Evolutionary conservation across 2,113 vertebrate genomes (phyloP), one percentile per base, ranked within the genome.

Genomic region (Sinosuthora webbiana): DNA sequence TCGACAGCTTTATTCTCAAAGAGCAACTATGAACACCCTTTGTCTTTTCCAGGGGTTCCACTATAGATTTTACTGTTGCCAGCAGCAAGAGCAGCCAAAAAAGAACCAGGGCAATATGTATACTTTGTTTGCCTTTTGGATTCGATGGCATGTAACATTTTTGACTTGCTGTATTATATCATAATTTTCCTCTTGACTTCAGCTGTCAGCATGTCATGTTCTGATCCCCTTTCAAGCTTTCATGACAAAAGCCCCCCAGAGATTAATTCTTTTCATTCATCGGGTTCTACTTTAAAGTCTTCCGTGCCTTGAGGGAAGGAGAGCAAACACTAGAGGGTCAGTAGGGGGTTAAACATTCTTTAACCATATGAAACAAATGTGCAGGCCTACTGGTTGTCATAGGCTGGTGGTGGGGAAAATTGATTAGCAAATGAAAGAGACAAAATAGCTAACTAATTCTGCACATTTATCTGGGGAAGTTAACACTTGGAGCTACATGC

Each of bases 321-420:
- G 74, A 90, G 91, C 52, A 91, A 96, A 96, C 78, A 93, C 78
- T 49, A 11, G 56, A 86, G 83, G 95, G 95, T 97, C 95, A 94
- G 49, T 75, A 94, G 83, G 88, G 94, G 90, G 95, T 96, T 97
- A 96, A 97, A 96, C 94, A 96, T 96, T 96, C 94, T 94, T 96
- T 65, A 92, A 69, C 84, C 85, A 87, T 93, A 76, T 93, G 95
- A 97, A 97, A 95, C 75, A 90, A 94, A 94, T 87, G 81, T 90
- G 75, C 78, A 63, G 55, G 63, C 62, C 93, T 94, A 94, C 93
- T 74, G 52, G 68, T 92, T 94, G 93, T 94, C 93, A 94, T 87
- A 95, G 93, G 64, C 82, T 94, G 83, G 88, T 35, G 75, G 65
- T 71, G 88, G 88, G 83, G 85, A 93, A 96, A 97, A 96, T 93